Base-by-base conservation (phyloP, 2,888 invertebrate species). In the Papilio protenor region DNA sequence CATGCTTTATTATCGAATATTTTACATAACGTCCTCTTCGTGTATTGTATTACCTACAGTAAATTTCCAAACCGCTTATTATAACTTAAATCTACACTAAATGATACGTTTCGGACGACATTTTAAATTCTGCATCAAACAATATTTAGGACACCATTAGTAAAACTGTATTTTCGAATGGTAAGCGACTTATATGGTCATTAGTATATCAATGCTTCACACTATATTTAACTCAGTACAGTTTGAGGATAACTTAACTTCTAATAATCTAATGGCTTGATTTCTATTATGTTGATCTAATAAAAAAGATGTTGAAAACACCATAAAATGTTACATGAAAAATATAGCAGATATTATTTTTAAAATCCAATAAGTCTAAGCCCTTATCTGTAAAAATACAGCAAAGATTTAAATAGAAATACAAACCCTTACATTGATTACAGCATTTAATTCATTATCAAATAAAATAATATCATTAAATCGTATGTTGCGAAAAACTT, bases 1-100 rank as follows among this genome's bases (percentile, higher is more conserved):
- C 88, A 91, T 92, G 91, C 86, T 87, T 93, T 92, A 91, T 92
- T 92, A 90, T 87, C 86, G 88, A 90, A 89, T 92, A 88, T 87
- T 84, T 86, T 87, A 89, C 84, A 83, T 89, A 90, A 92, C 92
- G 91, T 91, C 88, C 87, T 89, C 85, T 81, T 88, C 86, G 84
- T 88, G 89, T 90, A 85, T 89, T 88, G 89, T 90, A 85, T 89
- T 89, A 89, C 86, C 92, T 92, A 93, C 88, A 87, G 89, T 90
- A 91, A 89, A 90, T 90, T 89, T 91, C 91, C 91, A 92, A 93
- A 93, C 92, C 90, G 84, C 92, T 92, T 92, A 92, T 79, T 81
- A 80, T 90, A 90, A 87, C 92, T 91, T 93, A 92, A 75, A 84
- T 87, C 88, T 90, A 92, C 77, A 84, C 87, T 89, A 91, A 87